Conservation (phyloP, 2,888 invertebrate genomes). For the Heteromyza rotundicornis region DNA sequence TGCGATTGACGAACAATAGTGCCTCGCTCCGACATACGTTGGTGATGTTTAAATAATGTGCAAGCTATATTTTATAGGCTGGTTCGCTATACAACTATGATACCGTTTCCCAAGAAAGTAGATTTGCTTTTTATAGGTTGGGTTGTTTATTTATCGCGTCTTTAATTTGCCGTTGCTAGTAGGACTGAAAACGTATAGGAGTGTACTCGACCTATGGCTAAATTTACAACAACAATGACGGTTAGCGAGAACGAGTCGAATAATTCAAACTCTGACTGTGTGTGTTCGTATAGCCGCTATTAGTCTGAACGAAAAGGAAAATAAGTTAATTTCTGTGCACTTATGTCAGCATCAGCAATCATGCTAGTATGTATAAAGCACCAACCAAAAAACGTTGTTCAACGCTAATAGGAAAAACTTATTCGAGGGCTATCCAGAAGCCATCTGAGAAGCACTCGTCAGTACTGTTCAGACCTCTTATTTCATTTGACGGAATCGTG, state of each 20-base stretch:
- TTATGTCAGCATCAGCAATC: conserved; percentile 27
- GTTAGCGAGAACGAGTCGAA: conserved; percentile 9
- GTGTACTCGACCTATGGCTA: conserved; percentile 16
- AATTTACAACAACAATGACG: background rate
- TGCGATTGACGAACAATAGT: conserved; percentile 6
- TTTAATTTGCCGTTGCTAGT: conserved; percentile 21
- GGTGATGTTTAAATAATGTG: background rate
- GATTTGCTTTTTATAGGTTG: conserved; percentile 12
- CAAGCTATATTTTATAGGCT: background rate
- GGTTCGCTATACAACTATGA: background rate
- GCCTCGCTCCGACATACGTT: conserved; percentile 20
- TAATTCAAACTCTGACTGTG: background rate
- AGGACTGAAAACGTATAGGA: conserved; percentile 16
- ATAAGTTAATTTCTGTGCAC: conserved; percentile 25
- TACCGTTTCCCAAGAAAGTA: background rate
- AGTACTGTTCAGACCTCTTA: conserved; percentile 65
- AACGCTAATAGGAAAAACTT: conserved; percentile 61
- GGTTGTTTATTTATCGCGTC: conserved; percentile 21
- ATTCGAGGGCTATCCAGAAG: conserved; percentile 64
- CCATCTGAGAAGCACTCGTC: conserved; percentile 64
- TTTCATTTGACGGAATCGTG: conserved; percentile 65
- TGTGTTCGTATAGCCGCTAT: background rate
- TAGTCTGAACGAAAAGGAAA: conserved; percentile 19
- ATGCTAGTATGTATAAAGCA: conserved; percentile 24
- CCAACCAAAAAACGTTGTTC: conserved; percentile 41